Conservation (phyloP, 2,113 vertebrate species). For the Camarhynchus parvulus region DNA sequence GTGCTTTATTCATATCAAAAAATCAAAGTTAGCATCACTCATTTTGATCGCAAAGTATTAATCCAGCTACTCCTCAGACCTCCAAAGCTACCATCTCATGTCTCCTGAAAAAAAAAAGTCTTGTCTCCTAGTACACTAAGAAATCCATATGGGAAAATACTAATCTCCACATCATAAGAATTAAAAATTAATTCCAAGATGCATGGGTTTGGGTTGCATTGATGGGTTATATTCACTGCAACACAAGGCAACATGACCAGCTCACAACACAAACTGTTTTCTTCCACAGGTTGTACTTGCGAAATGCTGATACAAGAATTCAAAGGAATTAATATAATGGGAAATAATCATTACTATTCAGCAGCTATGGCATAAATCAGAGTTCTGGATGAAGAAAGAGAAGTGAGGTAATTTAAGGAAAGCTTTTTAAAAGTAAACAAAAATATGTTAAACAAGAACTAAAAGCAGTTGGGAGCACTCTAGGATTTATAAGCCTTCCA, state of each 20-base stretch:
- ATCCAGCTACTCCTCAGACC: background rate
- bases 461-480: background rate
- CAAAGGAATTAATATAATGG: background rate
- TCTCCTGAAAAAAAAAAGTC: background rate
- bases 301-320: background rate
- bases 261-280: background rate
- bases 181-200: background rate
- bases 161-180: background rate
- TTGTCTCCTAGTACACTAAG: background rate
- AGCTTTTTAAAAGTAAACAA: background rate
- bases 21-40: background rate
- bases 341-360: background rate
- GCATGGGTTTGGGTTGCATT: background rate
- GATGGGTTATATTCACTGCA: background rate
- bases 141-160: background rate
- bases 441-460: background rate
- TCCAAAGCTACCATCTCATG: background rate
- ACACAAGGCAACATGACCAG: background rate
- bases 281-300: background rate
- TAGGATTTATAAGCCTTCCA: background rate
- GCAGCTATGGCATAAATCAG: background rate
- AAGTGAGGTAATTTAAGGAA: background rate
- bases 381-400: background rate
- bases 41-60: background rate
- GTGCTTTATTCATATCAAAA: background rate